phyloP scores from a whole-genome alignment of 2,797 vertebrate species.

The Cyclura pinguis region DNA sequence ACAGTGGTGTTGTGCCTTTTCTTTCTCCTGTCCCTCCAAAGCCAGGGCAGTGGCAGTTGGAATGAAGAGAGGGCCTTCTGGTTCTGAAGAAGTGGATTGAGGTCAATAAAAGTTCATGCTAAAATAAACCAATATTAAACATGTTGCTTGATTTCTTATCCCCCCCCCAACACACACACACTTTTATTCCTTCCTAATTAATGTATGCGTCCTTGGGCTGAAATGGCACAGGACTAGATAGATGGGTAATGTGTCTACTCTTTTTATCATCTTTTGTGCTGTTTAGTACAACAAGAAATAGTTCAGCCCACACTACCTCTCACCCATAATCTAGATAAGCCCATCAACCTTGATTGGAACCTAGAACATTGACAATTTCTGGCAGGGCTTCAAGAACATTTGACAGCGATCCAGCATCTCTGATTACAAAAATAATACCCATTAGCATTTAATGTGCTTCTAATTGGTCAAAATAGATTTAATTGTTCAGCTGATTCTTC shows the following conservation, averaged over 20 bases:
- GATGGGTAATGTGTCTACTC: not conserved
- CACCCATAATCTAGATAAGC: not conserved
- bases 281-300: no score
- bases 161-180: no score
- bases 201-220: no score
- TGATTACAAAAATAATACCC: conserved; percentile 53
- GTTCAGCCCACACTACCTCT: not conserved
- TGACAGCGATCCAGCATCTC: conserved; percentile 46
- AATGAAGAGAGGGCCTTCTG: no score
- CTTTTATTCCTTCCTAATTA: no score
- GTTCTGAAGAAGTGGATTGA: no score
- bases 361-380: not conserved
- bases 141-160: no score
- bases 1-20: no score
- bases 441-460: conserved; percentile 61
- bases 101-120: no score
- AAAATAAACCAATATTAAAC: no score
- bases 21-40: no score
- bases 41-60: no score
- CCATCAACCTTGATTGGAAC: not conserved
- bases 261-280: not conserved
- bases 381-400: conserved; percentile 22
- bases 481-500: conserved; percentile 64
- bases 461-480: conserved; percentile 72
- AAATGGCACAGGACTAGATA: not conserved